Conservation (phyloP, 1,140 invertebrate species). For the Danaus plexippus region DNA sequence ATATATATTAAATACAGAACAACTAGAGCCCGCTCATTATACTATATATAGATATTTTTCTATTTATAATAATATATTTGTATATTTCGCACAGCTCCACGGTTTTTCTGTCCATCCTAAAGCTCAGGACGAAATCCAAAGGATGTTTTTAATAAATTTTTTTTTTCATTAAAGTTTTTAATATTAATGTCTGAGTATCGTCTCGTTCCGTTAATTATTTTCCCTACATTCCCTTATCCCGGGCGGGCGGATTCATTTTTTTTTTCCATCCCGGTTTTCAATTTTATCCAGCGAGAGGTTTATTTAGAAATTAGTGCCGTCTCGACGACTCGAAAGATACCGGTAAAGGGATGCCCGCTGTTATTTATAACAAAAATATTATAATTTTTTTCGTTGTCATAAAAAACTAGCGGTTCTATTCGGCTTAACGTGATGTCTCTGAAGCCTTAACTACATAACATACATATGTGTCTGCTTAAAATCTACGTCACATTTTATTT, state of each 20-base stretch:
- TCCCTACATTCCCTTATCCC: conserved; percentile 44
- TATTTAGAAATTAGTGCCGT: conserved; percentile 31
- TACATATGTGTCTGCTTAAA: too few species aligned
- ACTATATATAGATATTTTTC: background rate
- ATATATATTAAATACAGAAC: too few species aligned
- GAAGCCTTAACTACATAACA: too few species aligned
- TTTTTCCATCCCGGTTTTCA: conserved; percentile 19
- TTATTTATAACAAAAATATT: too few species aligned
- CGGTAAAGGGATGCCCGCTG: background rate
- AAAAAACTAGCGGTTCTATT: too few species aligned
- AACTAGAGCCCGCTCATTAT: too few species aligned
- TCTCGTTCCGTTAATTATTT: conserved; percentile 58
- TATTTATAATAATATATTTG: background rate
- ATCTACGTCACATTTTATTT: too few species aligned
- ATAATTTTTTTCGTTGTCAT: too few species aligned
- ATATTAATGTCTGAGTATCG: conserved; percentile 66
- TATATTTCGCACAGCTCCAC: conserved; percentile 16
- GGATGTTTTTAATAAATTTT: conserved; percentile 65
- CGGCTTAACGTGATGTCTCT: too few species aligned
- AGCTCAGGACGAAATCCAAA: conserved; percentile 60
- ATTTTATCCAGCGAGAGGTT: conserved; percentile 26
- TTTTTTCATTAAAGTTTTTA: conserved; percentile 72
- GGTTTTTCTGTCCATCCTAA: conserved; percentile 31
- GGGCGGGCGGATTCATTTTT: conserved; percentile 23
- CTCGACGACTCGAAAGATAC: conserved; percentile 19